A percentile compares a stretch with the other conserved stretches of the same genome.
Evolutionary conservation across 2,888 invertebrate species (phyloP).

Genomic region (Eristalinus sepulchralis): DNA sequence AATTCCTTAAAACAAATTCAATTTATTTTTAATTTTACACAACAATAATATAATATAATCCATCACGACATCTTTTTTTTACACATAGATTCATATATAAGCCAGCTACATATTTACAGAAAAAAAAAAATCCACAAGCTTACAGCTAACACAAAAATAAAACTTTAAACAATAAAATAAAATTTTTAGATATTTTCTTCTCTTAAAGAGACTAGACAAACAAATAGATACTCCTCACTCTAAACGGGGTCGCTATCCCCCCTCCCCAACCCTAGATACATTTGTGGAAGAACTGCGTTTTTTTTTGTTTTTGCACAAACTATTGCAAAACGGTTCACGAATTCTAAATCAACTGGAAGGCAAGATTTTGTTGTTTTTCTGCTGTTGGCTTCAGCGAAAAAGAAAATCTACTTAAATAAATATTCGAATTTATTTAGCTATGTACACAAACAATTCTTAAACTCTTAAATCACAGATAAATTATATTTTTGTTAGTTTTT

Average conservation of each 20-base stretch:
- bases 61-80: slow-evolving; percentile 37
- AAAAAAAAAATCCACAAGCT: background rate
- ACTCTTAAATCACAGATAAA: slow-evolving; percentile 68
- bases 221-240: slow-evolving; percentile 11
- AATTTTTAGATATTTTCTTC: slow-evolving; percentile 21
- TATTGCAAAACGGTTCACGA: slow-evolving; percentile 49
- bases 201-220: slow-evolving; percentile 69
- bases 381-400: background rate
- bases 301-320: slow-evolving; percentile 5
- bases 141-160: background rate
- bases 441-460: slow-evolving; percentile 49
- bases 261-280: background rate
- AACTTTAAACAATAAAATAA: background rate
- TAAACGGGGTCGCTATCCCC: background rate
- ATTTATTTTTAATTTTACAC: slow-evolving; percentile 35
- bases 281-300: slow-evolving; percentile 55
- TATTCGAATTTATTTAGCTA: slow-evolving; percentile 30
- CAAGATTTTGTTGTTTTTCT: slow-evolving; percentile 72
- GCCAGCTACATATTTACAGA: slow-evolving; percentile 43
- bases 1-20: slow-evolving; percentile 40
- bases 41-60: slow-evolving; percentile 49
- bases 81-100: slow-evolving; percentile 54
- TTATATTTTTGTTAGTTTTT: slow-evolving; percentile 54
- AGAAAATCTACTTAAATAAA: slow-evolving; percentile 1
- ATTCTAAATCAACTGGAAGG: slow-evolving; percentile 60